Conservation (phyloP, 2,888 invertebrate genomes). For the Stomorhina lunata region DNA sequence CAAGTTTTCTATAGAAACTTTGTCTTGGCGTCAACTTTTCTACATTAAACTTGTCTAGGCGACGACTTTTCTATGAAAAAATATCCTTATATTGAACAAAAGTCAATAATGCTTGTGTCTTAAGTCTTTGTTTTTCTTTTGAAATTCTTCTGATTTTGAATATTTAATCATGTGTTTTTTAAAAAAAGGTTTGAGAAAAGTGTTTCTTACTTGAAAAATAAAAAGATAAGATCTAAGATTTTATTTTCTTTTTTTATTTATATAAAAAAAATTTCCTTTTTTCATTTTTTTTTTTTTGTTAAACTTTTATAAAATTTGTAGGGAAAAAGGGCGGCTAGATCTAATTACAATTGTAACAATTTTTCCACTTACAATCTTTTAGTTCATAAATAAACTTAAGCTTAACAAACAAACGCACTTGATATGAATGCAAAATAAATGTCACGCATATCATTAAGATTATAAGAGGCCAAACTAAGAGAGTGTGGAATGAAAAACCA, state of each 20-base stretch:
- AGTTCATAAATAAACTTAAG: neutral
- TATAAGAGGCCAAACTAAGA: slow-evolving; percentile 44
- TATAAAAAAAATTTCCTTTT: neutral
- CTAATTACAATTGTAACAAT: slow-evolving; percentile 36
- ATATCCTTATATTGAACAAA: no score
- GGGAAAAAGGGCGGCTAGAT: slow-evolving; percentile 36
- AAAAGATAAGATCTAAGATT: slow-evolving; percentile 14
- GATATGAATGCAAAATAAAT: slow-evolving; percentile 63
- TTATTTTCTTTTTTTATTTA: neutral
- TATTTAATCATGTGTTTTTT: neutral
- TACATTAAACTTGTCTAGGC: no score
- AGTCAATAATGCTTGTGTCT: no score
- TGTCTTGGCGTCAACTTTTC: no score
- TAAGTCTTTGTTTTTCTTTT: slow-evolving; percentile 14
- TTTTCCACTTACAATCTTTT: slow-evolving; percentile 25
- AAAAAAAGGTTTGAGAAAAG: neutral
- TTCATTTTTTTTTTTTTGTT: neutral
- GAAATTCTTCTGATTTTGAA: neutral
- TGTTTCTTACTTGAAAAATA: neutral
- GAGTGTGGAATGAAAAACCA: slow-evolving; percentile 12
- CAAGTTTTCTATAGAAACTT: no score
- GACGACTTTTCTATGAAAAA: no score
- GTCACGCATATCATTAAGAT: slow-evolving; percentile 66
- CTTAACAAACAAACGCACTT: slow-evolving; percentile 51
- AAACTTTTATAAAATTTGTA: neutral